Percentiles rank a stretch among this genome's conserved stretches.
Conservation (phyloP, 2,113 vertebrate species). For the Hippocampus zosterae region DNA sequence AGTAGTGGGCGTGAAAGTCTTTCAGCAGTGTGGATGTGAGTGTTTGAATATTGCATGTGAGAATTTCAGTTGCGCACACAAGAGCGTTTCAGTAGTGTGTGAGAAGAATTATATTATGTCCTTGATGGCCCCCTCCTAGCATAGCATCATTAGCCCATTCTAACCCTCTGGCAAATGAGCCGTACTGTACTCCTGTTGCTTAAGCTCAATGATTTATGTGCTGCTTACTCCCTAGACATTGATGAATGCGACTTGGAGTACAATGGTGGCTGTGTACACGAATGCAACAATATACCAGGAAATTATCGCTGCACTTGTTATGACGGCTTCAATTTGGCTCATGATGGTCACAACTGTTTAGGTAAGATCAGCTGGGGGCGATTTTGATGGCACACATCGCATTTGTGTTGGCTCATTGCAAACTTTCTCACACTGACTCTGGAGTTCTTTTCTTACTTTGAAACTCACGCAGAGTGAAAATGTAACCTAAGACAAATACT, state of each 20-base stretch:
- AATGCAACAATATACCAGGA: conserved; percentile 95
- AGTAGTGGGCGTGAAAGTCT: not conserved
- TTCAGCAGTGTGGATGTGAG: not conserved
- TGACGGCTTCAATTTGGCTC: conserved; percentile 92
- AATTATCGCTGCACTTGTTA: conserved; percentile 97
- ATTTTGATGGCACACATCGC: conserved; percentile 13
- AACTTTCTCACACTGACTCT: conserved; percentile 25
- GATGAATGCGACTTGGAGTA: conserved; percentile 92
- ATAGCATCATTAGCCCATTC: not conserved
- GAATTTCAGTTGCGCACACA: not conserved
- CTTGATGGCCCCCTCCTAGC: not conserved
- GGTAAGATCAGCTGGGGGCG: conserved; percentile 72
- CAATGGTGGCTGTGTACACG: conserved; percentile 95
- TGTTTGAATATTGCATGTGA: not conserved
- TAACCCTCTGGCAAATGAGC: no score
- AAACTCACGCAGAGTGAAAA: not conserved
- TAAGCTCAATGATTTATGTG: conserved; percentile 35
- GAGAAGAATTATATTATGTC: not conserved
- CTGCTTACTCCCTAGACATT: conserved; percentile 75
- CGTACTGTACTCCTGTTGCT: not conserved
- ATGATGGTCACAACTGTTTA: conserved; percentile 96
- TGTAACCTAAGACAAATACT: conserved; percentile 12
- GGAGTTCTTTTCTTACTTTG: conserved; percentile 2
- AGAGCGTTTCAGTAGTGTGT: not conserved
- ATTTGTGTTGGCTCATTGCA: conserved; percentile 29